A percentile compares a stretch with the other conserved stretches of the same genome.
These are phyloP conservation scores for Simalia tracyae DNA, from an alignment of 2,797 vertebrate species.

Conservation along the genomic window DNA sequence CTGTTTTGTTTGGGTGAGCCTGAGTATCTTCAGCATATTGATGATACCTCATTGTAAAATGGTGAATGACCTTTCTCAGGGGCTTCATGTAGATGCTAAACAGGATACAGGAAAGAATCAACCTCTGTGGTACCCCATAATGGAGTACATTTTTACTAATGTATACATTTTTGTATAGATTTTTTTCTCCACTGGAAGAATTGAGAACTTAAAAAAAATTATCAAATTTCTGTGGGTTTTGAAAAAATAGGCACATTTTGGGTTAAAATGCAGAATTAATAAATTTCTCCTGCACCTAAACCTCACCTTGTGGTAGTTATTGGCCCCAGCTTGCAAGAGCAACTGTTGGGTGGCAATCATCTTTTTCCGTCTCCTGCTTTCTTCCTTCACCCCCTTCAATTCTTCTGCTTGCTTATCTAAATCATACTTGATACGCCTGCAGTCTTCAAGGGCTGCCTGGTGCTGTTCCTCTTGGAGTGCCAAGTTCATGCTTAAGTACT, in stretches of 20 bases:
- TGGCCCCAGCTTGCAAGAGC: conserved; percentile 70
- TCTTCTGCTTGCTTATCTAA: conserved; percentile 58
- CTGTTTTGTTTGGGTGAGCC: not conserved
- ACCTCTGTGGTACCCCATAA: not conserved
- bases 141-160: not conserved
- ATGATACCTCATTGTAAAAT: not conserved
- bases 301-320: conserved; percentile 71
- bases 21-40: not conserved
- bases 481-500: conserved; percentile 68
- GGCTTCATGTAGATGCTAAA: not conserved
- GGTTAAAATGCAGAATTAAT: not conserved
- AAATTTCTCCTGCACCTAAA: not conserved
- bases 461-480: conserved; percentile 64
- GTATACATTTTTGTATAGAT: not conserved
- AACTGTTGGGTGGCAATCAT: conserved; percentile 73
- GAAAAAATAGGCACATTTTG: not conserved
- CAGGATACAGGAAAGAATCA: not conserved
- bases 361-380: conserved; percentile 74
- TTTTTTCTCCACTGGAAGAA: not conserved
- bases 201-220: not conserved
- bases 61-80: not conserved
- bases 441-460: conserved; percentile 56
- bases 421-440: conserved; percentile 59
- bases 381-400: conserved; percentile 67
- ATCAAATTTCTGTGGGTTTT: not conserved